Evolutionary conservation across 2,888 invertebrate genomes (phyloP).

Genomic region (Nysson spinosus): DNA sequence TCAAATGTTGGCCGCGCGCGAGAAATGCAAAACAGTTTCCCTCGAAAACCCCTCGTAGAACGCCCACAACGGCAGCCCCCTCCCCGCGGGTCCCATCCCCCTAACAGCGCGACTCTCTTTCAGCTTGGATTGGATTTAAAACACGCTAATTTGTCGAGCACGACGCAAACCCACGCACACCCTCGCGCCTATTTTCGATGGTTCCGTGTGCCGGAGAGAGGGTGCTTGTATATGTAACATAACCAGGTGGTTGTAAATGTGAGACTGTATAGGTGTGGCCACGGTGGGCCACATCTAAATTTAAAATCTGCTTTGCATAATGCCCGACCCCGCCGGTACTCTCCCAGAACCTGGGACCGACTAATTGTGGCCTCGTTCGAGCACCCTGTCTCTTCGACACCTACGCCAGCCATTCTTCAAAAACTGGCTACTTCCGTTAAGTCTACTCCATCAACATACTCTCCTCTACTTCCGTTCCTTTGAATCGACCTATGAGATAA

Average conservation of each 20-base stretch:
- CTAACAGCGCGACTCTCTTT: slow-evolving; percentile 57
- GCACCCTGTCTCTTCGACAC: slow-evolving; percentile 72
- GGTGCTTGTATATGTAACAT: background rate
- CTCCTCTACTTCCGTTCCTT: slow-evolving; percentile 52
- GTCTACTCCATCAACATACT: slow-evolving; percentile 21
- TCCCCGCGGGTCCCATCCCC: background rate
- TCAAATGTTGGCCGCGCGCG: slow-evolving; percentile 75
- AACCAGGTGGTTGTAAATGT: too few relatives aligned
- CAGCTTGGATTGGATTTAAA: slow-evolving; percentile 76
- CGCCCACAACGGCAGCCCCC: slow-evolving; percentile 49
- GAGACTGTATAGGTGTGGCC: slow-evolving; percentile 41
- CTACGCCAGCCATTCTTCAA: slow-evolving; percentile 69
- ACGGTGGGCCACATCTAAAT: slow-evolving; percentile 73
- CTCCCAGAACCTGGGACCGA: slow-evolving; percentile 64
- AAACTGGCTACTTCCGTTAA: slow-evolving; percentile 62
- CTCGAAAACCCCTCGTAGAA: background rate
- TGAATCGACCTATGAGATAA: slow-evolving; percentile 57
- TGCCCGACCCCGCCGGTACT: slow-evolving; percentile 64
- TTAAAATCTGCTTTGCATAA: slow-evolving; percentile 77
- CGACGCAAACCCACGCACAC: slow-evolving; percentile 56
- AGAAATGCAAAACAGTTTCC: slow-evolving; percentile 59
- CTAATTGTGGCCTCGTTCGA: slow-evolving; percentile 74
- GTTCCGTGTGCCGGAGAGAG: slow-evolving; percentile 20
- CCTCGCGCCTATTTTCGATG: slow-evolving; percentile 30
- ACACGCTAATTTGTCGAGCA: slow-evolving; percentile 76